phyloP scores from a whole-genome alignment of 2,888 invertebrate species.

The Iphiclides podalirius region DNA sequence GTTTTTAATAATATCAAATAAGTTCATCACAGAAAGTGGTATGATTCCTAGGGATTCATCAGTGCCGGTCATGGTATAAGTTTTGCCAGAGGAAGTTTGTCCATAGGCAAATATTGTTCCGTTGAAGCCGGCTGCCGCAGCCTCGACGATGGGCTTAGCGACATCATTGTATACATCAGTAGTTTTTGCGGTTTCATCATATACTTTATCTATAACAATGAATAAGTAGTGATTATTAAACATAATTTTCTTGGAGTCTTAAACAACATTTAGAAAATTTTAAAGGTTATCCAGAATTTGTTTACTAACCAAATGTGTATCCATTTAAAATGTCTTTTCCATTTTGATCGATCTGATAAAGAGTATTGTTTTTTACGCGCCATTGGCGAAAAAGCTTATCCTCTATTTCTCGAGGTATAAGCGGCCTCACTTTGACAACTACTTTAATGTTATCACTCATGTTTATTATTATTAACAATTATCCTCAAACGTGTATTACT shows the following conservation, averaged over 20 bases:
- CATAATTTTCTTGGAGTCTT: too few species aligned
- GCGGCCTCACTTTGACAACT: constrained; percentile 86
- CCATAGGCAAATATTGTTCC: constrained; percentile 96
- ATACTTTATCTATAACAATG: constrained; percentile 85
- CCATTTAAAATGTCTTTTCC: constrained; percentile 51
- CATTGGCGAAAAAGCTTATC: constrained; percentile 80
- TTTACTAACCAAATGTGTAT: constrained; percentile 64
- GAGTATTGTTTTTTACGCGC: constrained; percentile 80
- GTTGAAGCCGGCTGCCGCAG: constrained; percentile 87
- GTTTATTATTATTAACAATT: constrained; percentile 36
- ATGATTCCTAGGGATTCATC: constrained; percentile 86
- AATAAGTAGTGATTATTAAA: too few species aligned
- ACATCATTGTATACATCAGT: constrained; percentile 83
- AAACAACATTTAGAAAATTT: not conserved
- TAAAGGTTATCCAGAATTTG: not conserved
- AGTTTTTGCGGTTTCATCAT: constrained; percentile 80
- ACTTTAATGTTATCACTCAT: constrained; percentile 87
- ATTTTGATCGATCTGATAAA: constrained; percentile 79
- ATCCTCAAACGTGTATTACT: constrained; percentile 29
- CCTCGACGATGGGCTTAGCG: constrained; percentile 85
- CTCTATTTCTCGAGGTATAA: constrained; percentile 82
- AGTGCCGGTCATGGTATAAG: constrained; percentile 90
- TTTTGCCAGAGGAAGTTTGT: constrained; percentile 94
- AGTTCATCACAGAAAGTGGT: constrained; percentile 83
- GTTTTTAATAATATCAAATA: constrained; percentile 84